Base-by-base conservation (phyloP, 1,140 invertebrate species). In the Cherax destructor region DNA sequence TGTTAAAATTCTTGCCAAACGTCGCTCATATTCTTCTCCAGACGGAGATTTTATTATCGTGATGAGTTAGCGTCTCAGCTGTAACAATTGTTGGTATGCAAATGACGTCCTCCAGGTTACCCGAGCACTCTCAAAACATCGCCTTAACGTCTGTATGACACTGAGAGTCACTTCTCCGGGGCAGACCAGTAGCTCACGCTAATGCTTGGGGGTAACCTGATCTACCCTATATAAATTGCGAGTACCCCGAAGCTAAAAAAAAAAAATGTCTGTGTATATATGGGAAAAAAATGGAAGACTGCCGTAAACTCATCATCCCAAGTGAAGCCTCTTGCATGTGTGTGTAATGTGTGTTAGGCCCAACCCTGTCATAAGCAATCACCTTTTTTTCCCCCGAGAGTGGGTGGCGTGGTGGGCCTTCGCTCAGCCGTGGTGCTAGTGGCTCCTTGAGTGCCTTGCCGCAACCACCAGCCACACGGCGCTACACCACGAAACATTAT, bases 321-420 rank as follows among this genome's bases (percentile, higher is more conserved):
- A 86, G 77, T 80, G 86, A 88, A 88, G 86, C 78, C 86, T 65
- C 86, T 88, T 88, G 86, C 86, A 88, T 88, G 86, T 83, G 86
- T 88, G 86, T 88, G 86, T 88, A 88, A 88, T 88, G 86, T 88
- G 86, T 83, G 86, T 88, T 88, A 88, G 86, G 86, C 86, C 86
- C 86, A 88, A 88, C 86, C 86, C 86, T 88, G 86, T 88, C 86
- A 88, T 88, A 88, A 88, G 86, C 86, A 88, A 88, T 88, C 86
- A 88, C 78, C 86, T 88, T 88, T 88, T 88, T 88, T 41, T 41
- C 30, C 30, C 30, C 86, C 86, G 72, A 88, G 86, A 88, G 56
- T 79, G 61, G 47, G 65, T 65, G 41, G 49, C 47, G 50, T 61
- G 56, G 49, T 52, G 24, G 49, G 49, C 78, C 78, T 72, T 88